Base-by-base conservation (phyloP, 2,797 vertebrate species). In the Acomys russatus region DNA sequence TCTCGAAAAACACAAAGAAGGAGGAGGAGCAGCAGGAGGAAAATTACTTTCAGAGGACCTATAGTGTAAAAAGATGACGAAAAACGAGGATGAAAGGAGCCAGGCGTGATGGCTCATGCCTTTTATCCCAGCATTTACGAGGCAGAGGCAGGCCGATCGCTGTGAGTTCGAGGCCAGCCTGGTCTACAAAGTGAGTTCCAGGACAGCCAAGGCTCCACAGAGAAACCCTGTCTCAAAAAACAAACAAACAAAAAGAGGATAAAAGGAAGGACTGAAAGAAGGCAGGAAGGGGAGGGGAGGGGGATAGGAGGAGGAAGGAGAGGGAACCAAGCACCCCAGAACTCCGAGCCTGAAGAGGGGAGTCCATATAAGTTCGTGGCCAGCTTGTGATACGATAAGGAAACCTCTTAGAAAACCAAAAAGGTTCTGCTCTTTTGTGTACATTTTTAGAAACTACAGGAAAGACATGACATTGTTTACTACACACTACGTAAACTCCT, bases 371-470 rank as follows among this genome's bases (percentile, higher is more conserved):
- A 71, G 51, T 74, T 74, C 68, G 17, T 44, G 54, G 56, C 70
- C 56, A 61, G 68, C 70, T 25, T 88, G 82, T 28, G 68, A 17
- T 61, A 61, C 18, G 20, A n/a, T 76, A 12, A 3, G 2, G 11
- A 44, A 33, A 18, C 11, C 9, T 2, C n/a, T 73, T 59, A 18
- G 9, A 44, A 35, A 74, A 28, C 51, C 74, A 71, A 44, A 51
- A 35, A 78, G 63, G 28, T 33, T 68, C 59, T 88, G 70, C 15
- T 54, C 25, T 38, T 63, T 94, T 68, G 61, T 11, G 38, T 54
- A 35, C 44, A 44, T 49, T 82, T 91, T 90, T 84, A 92, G 59
- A 90, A 94, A 88, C 30, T 30, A 23, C 15, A 25, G 49, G n/a
- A 51, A 68, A 44, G 38, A n/a, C 23, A 61, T 61, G 63, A 9